Evolutionary conservation across 2,888 invertebrate species (phyloP).

Genomic region (Cepaea hortensis): DNA sequence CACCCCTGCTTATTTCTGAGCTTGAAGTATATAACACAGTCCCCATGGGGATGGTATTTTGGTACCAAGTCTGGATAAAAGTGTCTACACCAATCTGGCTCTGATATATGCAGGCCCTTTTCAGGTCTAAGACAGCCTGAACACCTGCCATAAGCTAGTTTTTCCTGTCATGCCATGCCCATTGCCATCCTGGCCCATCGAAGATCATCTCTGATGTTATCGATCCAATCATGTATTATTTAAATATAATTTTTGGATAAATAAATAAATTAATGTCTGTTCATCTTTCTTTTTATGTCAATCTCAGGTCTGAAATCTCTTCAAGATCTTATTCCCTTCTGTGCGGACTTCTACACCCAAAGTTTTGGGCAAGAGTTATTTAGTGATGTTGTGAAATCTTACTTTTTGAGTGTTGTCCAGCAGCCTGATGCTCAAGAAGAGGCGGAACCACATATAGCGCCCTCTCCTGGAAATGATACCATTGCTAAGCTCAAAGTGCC

Average conservation of each 20-base stretch:
- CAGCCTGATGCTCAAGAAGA: slow-evolving; percentile 34
- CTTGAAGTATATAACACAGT: no score
- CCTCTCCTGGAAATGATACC: background rate
- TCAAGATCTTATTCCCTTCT: slow-evolving; percentile 68
- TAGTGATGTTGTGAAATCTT: slow-evolving; percentile 49
- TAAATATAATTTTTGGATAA: background rate
- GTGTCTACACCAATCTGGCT: no score
- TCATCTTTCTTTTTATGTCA: background rate
- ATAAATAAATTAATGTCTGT: background rate
- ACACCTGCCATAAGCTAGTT: no score
- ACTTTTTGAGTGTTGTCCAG: slow-evolving; percentile 26
- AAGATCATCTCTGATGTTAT: no score
- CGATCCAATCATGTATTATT: background rate
- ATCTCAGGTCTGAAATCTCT: slow-evolving; percentile 62
- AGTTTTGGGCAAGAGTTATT: slow-evolving; percentile 63
- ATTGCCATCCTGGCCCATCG: no score
- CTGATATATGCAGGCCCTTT: no score
- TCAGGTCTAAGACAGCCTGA: no score
- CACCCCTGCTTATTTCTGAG: no score
- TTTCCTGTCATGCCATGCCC: no score
- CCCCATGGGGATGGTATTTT: no score
- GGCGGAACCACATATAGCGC: background rate
- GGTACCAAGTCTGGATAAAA: no score
- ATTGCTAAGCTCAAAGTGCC: slow-evolving; percentile 38
- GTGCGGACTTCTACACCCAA: slow-evolving; percentile 67